Percentiles rank a stretch among this genome's conserved stretches.
phyloP scores from a whole-genome alignment of 2,113 vertebrate genomes.

The Laticauda colubrina region DNA sequence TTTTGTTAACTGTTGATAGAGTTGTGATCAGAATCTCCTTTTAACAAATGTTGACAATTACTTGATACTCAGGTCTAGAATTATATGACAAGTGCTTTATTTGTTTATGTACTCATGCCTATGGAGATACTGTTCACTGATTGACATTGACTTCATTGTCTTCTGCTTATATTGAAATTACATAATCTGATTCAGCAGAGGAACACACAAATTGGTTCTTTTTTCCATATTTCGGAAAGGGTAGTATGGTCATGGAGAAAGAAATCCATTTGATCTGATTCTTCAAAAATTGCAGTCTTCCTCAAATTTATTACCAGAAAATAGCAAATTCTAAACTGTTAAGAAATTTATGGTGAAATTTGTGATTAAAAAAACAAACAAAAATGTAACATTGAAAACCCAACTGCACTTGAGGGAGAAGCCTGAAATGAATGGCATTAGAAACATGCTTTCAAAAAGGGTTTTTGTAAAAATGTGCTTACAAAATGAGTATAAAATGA shows the following conservation, averaged over 20 bases:
- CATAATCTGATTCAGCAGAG: neutral
- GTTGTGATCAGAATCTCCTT: neutral
- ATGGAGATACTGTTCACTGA: neutral
- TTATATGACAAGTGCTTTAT: neutral
- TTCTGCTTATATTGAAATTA: neutral
- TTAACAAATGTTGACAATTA: neutral
- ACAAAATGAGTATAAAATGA: neutral
- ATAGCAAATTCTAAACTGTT: neutral
- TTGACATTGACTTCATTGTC: constrained; percentile 5
- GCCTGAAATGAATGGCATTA: neutral
- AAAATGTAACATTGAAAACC: neutral
- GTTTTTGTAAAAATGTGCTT: neutral
- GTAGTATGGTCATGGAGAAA: neutral
- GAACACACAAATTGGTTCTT: neutral
- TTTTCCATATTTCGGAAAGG: neutral
- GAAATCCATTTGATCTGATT: neutral
- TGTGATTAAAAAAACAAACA: neutral
- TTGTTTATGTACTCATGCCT: neutral
- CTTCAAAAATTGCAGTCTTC: neutral
- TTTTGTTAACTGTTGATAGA: neutral
- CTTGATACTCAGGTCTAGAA: neutral
- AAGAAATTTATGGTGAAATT: neutral
- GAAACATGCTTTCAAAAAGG: neutral
- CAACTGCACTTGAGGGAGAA: neutral
- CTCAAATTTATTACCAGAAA: neutral